phyloP scores from a whole-genome alignment of 2,888 invertebrate species.

The Tetrapedia diversipes region DNA sequence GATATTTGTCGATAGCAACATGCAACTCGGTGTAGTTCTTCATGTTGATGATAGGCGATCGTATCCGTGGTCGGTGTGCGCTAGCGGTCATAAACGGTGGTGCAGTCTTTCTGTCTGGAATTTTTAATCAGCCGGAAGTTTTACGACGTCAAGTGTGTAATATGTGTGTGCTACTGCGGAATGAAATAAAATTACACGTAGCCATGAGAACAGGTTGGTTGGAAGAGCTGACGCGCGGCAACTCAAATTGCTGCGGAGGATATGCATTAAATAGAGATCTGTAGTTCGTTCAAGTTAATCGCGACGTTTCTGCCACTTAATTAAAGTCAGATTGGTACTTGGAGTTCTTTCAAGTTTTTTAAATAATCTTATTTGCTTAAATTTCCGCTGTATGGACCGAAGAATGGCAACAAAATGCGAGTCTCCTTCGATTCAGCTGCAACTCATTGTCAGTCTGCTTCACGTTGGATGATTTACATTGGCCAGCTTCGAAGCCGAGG shows the following conservation, averaged over 20 bases:
- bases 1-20: conserved; percentile 4
- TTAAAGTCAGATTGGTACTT: background rate
- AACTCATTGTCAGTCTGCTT: conserved; percentile 6
- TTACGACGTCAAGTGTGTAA: background rate
- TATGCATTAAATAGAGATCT: background rate
- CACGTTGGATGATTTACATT: conserved; percentile 39
- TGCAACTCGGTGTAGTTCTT: no score
- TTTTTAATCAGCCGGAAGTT: background rate
- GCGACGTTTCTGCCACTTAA: background rate
- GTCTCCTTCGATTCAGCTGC: background rate
- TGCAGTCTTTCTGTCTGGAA: background rate
- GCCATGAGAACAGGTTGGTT: background rate
- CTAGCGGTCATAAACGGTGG: background rate
- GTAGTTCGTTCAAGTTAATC: background rate
- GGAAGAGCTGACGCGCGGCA: background rate
- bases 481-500: conserved; percentile 21
- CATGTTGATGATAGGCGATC: background rate
- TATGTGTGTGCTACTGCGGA: no score
- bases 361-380: background rate
- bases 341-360: background rate
- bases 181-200: background rate
- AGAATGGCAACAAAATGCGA: background rate
- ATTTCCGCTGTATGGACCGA: conserved; percentile 5
- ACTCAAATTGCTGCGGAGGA: no score
- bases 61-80: background rate